Evolutionary conservation across 2,797 vertebrate genomes (phyloP).

Genomic region (Trachops cirrhosus): DNA sequence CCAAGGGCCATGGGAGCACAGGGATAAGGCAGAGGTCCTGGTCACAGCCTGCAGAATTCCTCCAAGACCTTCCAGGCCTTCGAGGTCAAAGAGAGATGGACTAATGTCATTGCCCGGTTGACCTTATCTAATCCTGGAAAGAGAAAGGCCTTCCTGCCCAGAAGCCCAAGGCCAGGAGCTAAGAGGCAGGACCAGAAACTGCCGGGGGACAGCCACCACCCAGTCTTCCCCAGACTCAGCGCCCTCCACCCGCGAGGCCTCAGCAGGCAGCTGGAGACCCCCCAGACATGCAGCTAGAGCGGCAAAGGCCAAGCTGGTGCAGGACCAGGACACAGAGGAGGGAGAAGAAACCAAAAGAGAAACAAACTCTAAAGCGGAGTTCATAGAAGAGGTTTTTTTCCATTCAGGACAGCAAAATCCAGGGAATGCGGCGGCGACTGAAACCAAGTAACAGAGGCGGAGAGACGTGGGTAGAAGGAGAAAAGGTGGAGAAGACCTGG

Average conservation of each 20-base stretch:
- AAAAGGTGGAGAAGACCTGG: background rate
- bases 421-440: background rate
- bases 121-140: background rate
- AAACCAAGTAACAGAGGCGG: background rate
- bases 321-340: background rate
- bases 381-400: background rate
- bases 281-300: accelerated
- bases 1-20: background rate
- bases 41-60: background rate
- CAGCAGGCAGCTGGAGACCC: background rate
- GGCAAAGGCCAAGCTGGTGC: background rate
- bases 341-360: background rate
- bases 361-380: background rate
- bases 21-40: background rate
- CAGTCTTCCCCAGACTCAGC: background rate
- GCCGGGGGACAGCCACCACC: background rate
- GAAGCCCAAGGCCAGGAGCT: background rate
- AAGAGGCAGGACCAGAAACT: background rate
- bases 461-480: background rate
- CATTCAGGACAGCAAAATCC: background rate
- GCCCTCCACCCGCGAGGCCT: background rate
- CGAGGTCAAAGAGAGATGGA: background rate
- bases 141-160: background rate
- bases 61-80: background rate
- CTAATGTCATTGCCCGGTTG: background rate